Percentiles rank a stretch among this genome's conserved stretches.
Conservation (phyloP, 2,113 vertebrate genomes). For the Catharus fuscescens region DNA sequence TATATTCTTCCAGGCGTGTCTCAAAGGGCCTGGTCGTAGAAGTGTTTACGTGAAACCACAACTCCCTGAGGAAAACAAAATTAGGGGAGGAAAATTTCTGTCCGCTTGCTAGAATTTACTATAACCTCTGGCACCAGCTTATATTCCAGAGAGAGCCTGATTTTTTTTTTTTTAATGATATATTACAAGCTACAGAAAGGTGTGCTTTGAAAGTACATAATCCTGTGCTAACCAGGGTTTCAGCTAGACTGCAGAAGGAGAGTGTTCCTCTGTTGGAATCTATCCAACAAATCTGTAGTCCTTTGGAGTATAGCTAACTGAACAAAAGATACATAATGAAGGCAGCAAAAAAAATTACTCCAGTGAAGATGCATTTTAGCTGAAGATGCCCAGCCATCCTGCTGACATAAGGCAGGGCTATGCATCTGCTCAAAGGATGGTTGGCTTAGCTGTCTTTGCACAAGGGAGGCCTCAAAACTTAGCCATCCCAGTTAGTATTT, state of each 20-base stretch:
- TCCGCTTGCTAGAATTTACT: constrained; percentile 45
- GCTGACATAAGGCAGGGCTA: not conserved
- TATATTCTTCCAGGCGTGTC: constrained; percentile 25
- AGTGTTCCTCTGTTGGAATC: not conserved
- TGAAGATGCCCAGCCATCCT: not conserved
- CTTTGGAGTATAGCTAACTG: not conserved
- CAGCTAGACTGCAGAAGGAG: not conserved
- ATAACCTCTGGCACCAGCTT: constrained; percentile 10
- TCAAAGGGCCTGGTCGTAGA: not conserved
- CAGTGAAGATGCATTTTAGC: not conserved
- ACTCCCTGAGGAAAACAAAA: constrained; percentile 35
- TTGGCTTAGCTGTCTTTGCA: not conserved
- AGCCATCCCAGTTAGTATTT: not conserved
- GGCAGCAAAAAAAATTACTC: not conserved
- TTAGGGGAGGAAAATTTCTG: constrained; percentile 10
- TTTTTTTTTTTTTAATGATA: not conserved
- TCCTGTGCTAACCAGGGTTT: not conserved
- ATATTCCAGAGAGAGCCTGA: not conserved
- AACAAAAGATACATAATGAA: not conserved
- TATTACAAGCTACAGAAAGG: not conserved
- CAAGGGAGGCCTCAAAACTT: not conserved
- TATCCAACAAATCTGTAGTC: not conserved
- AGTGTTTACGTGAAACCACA: constrained; percentile 63
- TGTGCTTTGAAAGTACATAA: not conserved
- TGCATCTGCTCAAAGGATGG: not conserved